These are phyloP conservation scores for Eleginops maclovinus DNA, from an alignment of 2,113 vertebrate genomes.

Conservation along the genomic window DNA sequence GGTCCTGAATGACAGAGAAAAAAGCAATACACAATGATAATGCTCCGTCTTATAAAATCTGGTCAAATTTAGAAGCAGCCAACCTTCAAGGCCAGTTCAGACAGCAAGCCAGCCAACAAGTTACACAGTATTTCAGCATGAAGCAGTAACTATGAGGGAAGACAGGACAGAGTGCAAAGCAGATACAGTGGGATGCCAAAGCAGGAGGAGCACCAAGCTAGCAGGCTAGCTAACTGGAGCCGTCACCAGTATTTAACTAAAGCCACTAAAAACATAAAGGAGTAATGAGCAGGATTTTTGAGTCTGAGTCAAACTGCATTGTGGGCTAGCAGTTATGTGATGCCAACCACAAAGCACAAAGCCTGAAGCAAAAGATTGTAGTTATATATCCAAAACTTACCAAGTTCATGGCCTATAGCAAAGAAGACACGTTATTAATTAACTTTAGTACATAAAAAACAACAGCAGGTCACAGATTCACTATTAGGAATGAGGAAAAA, in stretches of 20 bases:
- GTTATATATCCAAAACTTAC: constrained; percentile 87
- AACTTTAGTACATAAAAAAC: constrained; percentile 57
- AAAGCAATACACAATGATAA: constrained; percentile 17
- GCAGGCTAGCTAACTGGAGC: constrained; percentile 61
- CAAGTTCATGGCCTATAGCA: constrained; percentile 97
- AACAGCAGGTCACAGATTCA: constrained; percentile 44
- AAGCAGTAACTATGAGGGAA: constrained; percentile 62
- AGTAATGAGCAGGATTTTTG: constrained; percentile 56
- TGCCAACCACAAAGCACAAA: constrained; percentile 76
- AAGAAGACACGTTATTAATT: constrained; percentile 81
- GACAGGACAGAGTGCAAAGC: constrained; percentile 67
- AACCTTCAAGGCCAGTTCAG: constrained; percentile 46
- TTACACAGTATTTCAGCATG: constrained; percentile 47
- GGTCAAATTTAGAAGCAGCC: constrained; percentile 14
- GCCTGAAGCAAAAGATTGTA: constrained; percentile 73
- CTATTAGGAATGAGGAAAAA: constrained; percentile 28
- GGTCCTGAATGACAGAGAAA: constrained; percentile 84
- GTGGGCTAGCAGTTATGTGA: constrained; percentile 67
- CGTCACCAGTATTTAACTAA: constrained; percentile 68
- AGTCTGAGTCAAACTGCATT: constrained; percentile 57
- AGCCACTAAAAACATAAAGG: constrained; percentile 60
- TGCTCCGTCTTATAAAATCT: background rate
- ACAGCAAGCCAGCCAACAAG: constrained; percentile 68
- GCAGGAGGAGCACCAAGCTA: constrained; percentile 62
- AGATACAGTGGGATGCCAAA: constrained; percentile 63